A percentile compares a stretch with the other conserved stretches of the same genome.
Conservation (phyloP, 2,797 vertebrate species). For the Ambastaia sidthimunki region DNA sequence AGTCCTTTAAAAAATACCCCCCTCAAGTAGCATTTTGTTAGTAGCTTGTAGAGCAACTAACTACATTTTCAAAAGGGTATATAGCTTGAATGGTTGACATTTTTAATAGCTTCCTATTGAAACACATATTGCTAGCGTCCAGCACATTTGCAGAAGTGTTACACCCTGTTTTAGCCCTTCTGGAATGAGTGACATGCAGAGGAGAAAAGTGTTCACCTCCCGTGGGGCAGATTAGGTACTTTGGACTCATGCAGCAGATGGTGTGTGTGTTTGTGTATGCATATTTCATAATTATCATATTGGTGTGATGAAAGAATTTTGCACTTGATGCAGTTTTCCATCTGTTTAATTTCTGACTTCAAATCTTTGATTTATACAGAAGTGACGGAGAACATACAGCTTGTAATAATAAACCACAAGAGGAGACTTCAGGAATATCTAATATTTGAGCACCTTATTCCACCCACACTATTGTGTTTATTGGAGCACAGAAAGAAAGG, state of each 20-base stretch:
- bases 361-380: neutral
- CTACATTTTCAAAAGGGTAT: neutral
- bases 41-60: neutral
- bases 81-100: neutral
- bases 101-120: neutral
- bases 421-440: neutral
- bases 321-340: constrained; percentile 22
- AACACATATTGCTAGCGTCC: neutral
- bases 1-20: neutral
- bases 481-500: constrained; percentile 3
- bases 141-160: neutral
- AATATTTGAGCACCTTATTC: neutral
- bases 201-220: constrained; percentile 45
- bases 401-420: neutral
- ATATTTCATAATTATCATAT: constrained; percentile 35
- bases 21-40: too few species aligned
- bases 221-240: constrained; percentile 65
- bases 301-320: neutral
- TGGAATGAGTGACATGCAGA: constrained; percentile 54
- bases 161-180: constrained; percentile 10
- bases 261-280: constrained; percentile 56
- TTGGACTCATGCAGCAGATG: constrained; percentile 59
- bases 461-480: constrained; percentile 12
- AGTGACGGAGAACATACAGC: neutral
- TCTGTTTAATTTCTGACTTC: constrained; percentile 30